Evolutionary conservation across 2,797 vertebrate genomes (phyloP), one percentile per base, ranked within the genome.

Genomic region (Phrynocephalus forsythii): DNA sequence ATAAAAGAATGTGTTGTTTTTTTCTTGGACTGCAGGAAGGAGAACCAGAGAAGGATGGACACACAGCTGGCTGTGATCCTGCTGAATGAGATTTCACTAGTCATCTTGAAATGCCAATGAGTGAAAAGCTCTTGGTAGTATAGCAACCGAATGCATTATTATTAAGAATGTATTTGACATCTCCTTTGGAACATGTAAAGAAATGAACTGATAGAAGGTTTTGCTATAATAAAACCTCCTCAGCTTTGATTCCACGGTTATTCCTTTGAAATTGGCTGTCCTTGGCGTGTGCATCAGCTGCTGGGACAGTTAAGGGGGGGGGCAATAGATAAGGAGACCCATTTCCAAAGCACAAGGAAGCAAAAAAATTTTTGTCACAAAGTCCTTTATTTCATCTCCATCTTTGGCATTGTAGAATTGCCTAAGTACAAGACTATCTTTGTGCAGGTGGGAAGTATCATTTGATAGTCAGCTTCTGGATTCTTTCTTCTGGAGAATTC

Each of bases 141-240:
- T 88, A 88, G 89, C 88, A 94, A 91, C 56, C 83, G 91, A 82
- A 90, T 88, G 3, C 88, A 87, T 90, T 92, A 78, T 89, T 93
- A 68, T 91, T 89, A 92, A 91, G 22, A 88, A 20, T 87, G 26
- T 71, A 44, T 71, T 77, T 87, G 82, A 92, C 90, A 73, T 91
- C 66, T 94, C 79, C 83, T 89, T 88, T 91, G 83, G 86, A 91
- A 92, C 92, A 91, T 92, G 91, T 79, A 93, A 93, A 89, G 89
- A 91, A 93, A 91, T 11, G 81, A 92, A 85, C 48, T 0, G 0
- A 82, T 52, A 79, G 80, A 90, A 85, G 82, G 38, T 83, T 85
- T 89, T 89, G 66, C 30, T 85, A 86, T 86, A 86, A 83, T 30
- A 67, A 84, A 90, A 80, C 63, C 85, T 63, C 28, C 83, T 7